These are phyloP conservation scores for Emydoidea blandingii DNA, from an alignment of 2,797 vertebrate species.

Conservation along the genomic window DNA sequence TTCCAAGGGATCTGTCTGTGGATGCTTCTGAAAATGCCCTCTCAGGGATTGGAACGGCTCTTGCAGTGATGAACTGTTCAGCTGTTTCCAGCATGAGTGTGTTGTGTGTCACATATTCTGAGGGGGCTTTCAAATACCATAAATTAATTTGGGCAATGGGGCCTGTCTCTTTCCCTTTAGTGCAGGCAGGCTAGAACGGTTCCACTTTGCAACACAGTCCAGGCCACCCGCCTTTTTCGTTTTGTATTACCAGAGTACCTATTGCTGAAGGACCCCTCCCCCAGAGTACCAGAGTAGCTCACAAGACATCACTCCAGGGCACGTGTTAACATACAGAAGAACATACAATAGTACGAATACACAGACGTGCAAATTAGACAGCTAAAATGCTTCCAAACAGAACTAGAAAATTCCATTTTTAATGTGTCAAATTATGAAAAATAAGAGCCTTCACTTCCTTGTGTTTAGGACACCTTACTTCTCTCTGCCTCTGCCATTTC, in stretches of 20 bases:
- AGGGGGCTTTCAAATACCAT: slow-evolving; percentile 45
- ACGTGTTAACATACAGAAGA: slow-evolving; percentile 4
- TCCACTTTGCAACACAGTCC: slow-evolving; percentile 53
- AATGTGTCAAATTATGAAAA: slow-evolving; percentile 66
- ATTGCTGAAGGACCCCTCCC: too few relatives aligned
- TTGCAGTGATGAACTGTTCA: slow-evolving; percentile 37
- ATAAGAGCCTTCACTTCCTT: slow-evolving; percentile 23
- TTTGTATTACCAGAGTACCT: not conserved
- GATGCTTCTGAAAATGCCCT: slow-evolving; percentile 12
- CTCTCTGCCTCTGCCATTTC: slow-evolving; percentile 29
- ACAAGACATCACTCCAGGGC: not conserved
- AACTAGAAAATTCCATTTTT: slow-evolving; percentile 51
- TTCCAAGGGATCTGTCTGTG: slow-evolving; percentile 31
- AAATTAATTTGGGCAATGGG: slow-evolving; percentile 56
- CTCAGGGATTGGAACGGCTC: slow-evolving; percentile 48
- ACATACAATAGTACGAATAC: not conserved
- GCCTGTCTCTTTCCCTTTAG: slow-evolving; percentile 53
- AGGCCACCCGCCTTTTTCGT: slow-evolving; percentile 11
- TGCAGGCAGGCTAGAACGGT: slow-evolving; percentile 46
- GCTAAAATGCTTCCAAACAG: slow-evolving; percentile 19
- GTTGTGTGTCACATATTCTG: slow-evolving; percentile 40
- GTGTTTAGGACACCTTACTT: not conserved
- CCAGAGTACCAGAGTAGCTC: not conserved
- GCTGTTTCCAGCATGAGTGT: not conserved
- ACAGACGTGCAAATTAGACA: slow-evolving; percentile 26